Evolutionary conservation across 2,113 vertebrate species (phyloP).

Genomic region (Ivindomyrus marchei): DNA sequence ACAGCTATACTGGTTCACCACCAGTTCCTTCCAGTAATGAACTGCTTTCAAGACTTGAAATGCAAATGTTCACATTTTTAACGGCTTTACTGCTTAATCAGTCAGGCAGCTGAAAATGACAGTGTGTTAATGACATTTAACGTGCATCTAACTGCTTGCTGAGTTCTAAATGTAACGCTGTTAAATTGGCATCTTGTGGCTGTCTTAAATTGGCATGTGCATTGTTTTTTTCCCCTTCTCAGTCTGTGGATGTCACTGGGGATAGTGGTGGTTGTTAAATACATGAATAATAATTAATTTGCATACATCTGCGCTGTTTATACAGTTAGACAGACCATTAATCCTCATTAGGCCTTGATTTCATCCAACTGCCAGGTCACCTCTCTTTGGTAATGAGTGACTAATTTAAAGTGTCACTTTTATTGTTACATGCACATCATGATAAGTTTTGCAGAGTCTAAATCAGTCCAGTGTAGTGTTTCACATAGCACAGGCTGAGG

Average conservation of each 20-base stretch:
- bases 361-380: conserved; percentile 7
- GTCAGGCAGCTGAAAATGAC: background rate
- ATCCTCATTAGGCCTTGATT: conserved; percentile 15
- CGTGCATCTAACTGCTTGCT: background rate
- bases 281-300: conserved; percentile 17
- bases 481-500: background rate
- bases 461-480: background rate
- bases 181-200: conserved; percentile 4
- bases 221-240: background rate
- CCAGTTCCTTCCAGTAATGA: background rate
- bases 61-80: conserved; percentile 6
- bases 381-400: conserved; percentile 11
- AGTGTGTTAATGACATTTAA: background rate
- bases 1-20: background rate
- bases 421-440: background rate
- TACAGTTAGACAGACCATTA: conserved; percentile 4
- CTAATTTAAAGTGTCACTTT: conserved; percentile 1
- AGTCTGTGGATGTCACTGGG: background rate
- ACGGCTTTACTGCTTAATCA: background rate
- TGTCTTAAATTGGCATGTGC: background rate
- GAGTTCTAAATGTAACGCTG: background rate
- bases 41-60: background rate
- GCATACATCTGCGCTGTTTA: conserved; percentile 12
- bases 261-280: background rate
- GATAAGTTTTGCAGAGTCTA: background rate